These are phyloP conservation scores for Aleiodes alternator DNA, from an alignment of 2,888 invertebrate genomes.

Conservation along the genomic window DNA sequence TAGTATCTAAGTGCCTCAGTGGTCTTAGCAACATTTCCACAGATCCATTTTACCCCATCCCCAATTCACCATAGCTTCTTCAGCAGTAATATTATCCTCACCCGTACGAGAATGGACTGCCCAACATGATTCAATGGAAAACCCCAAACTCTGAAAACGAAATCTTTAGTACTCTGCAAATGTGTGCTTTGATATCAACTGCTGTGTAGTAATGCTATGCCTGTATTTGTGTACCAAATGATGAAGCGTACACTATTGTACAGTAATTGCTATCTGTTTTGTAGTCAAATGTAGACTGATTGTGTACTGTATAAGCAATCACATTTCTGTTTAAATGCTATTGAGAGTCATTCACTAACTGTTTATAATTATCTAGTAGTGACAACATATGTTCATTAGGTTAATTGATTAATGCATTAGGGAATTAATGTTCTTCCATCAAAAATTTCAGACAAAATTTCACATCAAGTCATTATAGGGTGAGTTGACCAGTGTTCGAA, in stretches of 20 bases:
- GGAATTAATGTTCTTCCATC: not conserved
- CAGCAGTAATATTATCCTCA: not conserved
- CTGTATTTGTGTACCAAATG: conserved; percentile 15
- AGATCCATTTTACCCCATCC: conserved; percentile 49
- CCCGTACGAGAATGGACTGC: conserved; percentile 7
- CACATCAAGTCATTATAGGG: too few relatives aligned
- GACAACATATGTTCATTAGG: conserved; percentile 16
- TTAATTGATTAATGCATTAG: conserved; percentile 29
- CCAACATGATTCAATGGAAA: conserved; percentile 7
- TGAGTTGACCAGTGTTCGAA: too few relatives aligned
- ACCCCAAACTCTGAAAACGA: not conserved
- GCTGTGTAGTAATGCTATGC: conserved; percentile 5
- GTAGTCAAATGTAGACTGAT: conserved; percentile 15
- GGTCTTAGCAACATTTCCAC: conserved; percentile 47
- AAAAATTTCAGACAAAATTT: too few relatives aligned
- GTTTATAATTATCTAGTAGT: conserved; percentile 4
- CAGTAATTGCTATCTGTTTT: conserved; percentile 13
- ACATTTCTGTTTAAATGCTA: conserved; percentile 10
- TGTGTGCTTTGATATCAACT: conserved; percentile 9
- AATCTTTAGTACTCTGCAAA: not conserved
- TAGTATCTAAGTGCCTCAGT: conserved; percentile 66
- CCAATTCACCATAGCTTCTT: not conserved
- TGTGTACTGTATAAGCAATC: conserved; percentile 24
- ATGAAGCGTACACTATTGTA: conserved; percentile 16
- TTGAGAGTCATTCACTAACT: not conserved